Percentiles rank a stretch among this genome's conserved stretches.
phyloP scores from a whole-genome alignment of 2,888 invertebrate genomes.

The Perizoma flavofasciatum region DNA sequence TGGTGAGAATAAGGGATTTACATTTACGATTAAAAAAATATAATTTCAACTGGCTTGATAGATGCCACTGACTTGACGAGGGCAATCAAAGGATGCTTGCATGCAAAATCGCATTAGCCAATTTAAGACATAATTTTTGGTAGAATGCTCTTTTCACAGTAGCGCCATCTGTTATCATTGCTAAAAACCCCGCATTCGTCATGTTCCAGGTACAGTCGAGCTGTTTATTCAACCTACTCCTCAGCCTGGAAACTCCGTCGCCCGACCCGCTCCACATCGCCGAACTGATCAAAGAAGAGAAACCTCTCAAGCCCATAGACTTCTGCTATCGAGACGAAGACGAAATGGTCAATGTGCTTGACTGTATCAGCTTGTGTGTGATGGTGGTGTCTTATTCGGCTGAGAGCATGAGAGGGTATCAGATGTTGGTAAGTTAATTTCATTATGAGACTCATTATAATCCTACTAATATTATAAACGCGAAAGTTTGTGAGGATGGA shows the following conservation, averaged over 20 bases:
- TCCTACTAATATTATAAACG: too few species aligned
- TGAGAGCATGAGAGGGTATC: conserved; percentile 95
- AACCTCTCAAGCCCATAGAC: conserved; percentile 96
- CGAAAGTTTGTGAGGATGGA: too few species aligned
- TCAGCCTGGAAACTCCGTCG: conserved; percentile 96
- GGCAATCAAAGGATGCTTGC: too few species aligned
- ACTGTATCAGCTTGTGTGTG: conserved; percentile 99
- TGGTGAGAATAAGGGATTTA: too few species aligned
- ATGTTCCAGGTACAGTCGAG: conserved; percentile 90
- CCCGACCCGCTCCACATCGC: conserved; percentile 97
- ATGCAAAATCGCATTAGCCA: too few species aligned
- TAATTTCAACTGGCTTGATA: too few species aligned
- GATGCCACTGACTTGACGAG: too few species aligned
- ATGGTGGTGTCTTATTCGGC: conserved; percentile 99
- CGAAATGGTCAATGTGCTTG: conserved; percentile 97
- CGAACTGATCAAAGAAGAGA: conserved; percentile 95
- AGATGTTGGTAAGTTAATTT: conserved; percentile 89
- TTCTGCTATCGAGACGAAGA: conserved; percentile 99
- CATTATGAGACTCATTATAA: neutral
- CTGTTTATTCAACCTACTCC: conserved; percentile 94
- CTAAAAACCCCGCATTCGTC: neutral
- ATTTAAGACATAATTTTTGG: too few species aligned
- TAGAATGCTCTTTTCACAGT: too few species aligned
- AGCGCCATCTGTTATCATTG: too few species aligned
- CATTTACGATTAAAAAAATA: too few species aligned